Base-by-base conservation (phyloP, 2,888 invertebrate species). In the Dusona sp. region DNA sequence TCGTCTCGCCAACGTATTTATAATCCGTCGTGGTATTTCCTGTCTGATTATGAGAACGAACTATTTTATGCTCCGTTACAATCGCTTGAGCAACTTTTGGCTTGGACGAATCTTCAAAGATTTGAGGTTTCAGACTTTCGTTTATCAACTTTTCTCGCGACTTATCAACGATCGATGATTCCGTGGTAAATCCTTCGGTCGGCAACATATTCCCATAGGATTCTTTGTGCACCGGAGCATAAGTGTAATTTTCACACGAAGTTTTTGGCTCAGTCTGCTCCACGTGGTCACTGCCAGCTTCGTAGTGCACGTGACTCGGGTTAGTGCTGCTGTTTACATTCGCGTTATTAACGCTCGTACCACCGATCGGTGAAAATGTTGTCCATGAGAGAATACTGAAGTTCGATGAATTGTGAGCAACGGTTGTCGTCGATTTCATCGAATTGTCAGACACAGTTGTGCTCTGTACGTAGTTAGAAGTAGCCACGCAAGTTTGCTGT, bases 331-430 rank as follows among this genome's bases (percentile, higher is more conserved):
- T 89, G 64, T 83, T 88, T 11, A 68, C 87, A 9, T 45, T 48
- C 7, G 48, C 42, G 38, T 72, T 75, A 29, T 72, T 83, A 13
- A 87, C 88, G 42, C 82, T 88, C 9, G 80, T 83, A 0, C 90
- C 89, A 16, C 89, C 89, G 13, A 90, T 89, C 3, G 94, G 93
- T 4, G 94, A 94, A 51, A 93, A 91, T 0, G 94, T 94, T 0
- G 94, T 94, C 94, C 94, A 94, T 3, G 94, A 94, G 9, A 94
- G 87, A 68, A 94, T 94, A 79, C 94, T 94, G 83, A 94, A 94
- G 81, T 93, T 94, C 0, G 94, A 94, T 2, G 94, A 92, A 87
- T 92, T 94, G 48, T 93, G 93, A 48, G 94, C 94, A 19, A 93
- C 92, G 0, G 94, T 93, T 0, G 93, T 94, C 29, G 92, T 92